Evolutionary conservation across 2,888 invertebrate species (phyloP), one percentile per base, ranked within the genome.

Genomic region (Crioceris asparagi): DNA sequence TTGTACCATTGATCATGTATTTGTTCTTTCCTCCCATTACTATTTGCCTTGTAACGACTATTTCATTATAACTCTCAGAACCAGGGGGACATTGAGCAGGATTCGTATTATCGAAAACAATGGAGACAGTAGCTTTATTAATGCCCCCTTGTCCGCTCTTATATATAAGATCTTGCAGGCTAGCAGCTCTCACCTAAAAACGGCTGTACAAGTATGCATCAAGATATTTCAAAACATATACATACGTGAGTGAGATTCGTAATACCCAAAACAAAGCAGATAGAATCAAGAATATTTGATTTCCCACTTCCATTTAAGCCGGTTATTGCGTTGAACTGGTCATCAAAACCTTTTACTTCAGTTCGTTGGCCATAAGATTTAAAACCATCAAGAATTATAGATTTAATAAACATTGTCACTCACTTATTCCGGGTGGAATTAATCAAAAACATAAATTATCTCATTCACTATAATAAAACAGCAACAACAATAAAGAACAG

Each of bases 251-350:
- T 75, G 46, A 97, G 73, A 64, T 94, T 93, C 12, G 85, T 79
- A 35, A 98, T 94, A 36, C 98, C 98, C 17, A 98, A 69, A 5
- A 98, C 84, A 63, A 98, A 99, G 63, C 97, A 98, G 63, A 98
- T 96, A 1, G 92, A 79, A 68, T 98, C 98, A 40, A 98, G 71
- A 58, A 98, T 88, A 59, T 97, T 97, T 1, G 94, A 96, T 67
- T 97, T 97, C 21, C 97, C 97, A 47, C 90, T 92, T 5, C 97
- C 97, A 66, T 98, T 98, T 31, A 97, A 68, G 1, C 97, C 98
- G 10, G 97, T 97, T 36, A 98, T 97, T 3, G 97, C 98, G 56
- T 97, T 98, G 61, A 98, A 98, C 62, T 87, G 78, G 0, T 76
- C 76, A 68, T 98, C 97, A 60, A 98, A 97, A 2, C 85, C 88